Percentiles rank a stretch among this genome's conserved stretches.
Conservation (phyloP, 2,113 vertebrate genomes). For the Formicarius rufipectus region DNA sequence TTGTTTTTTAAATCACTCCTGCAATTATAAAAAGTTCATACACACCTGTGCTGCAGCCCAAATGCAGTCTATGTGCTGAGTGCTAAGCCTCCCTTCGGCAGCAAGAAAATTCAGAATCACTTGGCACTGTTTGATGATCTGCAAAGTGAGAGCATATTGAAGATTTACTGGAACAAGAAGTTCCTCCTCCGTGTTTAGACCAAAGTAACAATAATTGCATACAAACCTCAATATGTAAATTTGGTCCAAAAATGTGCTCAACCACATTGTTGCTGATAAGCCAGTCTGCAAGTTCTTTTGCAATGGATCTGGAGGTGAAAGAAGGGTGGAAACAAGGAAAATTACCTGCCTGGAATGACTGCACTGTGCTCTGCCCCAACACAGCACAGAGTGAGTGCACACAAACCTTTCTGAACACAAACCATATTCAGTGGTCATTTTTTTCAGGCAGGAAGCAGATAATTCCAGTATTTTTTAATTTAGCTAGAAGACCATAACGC, state of each 20-base stretch:
- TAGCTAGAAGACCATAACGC: background rate
- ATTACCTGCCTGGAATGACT: background rate
- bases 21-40: background rate
- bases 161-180: slow-evolving; percentile 24
- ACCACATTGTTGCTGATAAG: slow-evolving; percentile 98
- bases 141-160: slow-evolving; percentile 53
- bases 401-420: background rate
- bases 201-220: background rate
- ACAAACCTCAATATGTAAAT: slow-evolving; percentile 98
- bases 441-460: background rate
- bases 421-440: background rate
- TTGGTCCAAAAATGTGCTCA: slow-evolving; percentile 99
- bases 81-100: slow-evolving; percentile 95
- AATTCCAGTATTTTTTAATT: fast-evolving
- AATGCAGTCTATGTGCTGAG: slow-evolving; percentile 97
- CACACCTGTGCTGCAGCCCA: slow-evolving; percentile 98
- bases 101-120: slow-evolving; percentile 99
- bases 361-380: background rate
- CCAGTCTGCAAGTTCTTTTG: slow-evolving; percentile 98
- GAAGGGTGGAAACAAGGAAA: background rate
- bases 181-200: background rate
- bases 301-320: slow-evolving; percentile 86
- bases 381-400: background rate
- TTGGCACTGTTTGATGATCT: slow-evolving; percentile 99
- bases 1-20: background rate